These are phyloP conservation scores for Lysiphlebus fabarum DNA, from an alignment of 1,140 invertebrate genomes.

Conservation along the genomic window DNA sequence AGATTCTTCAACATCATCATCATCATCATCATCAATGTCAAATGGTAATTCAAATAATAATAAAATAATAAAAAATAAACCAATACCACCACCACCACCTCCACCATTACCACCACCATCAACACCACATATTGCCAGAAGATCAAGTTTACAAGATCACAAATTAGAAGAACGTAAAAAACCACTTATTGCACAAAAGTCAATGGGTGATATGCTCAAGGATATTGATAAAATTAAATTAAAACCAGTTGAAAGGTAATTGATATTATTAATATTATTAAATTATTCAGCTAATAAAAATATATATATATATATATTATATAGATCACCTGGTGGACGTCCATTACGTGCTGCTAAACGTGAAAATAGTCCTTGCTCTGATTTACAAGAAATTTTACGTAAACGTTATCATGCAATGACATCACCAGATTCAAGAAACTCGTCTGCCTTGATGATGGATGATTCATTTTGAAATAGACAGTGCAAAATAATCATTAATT, in stretches of 20 bases:
- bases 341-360: slow-evolving; percentile 41
- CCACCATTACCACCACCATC: slow-evolving; percentile 47
- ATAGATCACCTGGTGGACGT: slow-evolving; percentile 49
- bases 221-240: slow-evolving; percentile 49
- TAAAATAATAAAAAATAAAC: slow-evolving; percentile 25
- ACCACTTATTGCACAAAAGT: slow-evolving; percentile 41
- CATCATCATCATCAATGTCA: slow-evolving; percentile 20
- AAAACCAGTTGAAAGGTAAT: slow-evolving; percentile 46
- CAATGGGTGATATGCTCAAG: slow-evolving; percentile 47
- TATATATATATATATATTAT: slow-evolving; percentile 13
- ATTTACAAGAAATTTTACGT: slow-evolving; percentile 51
- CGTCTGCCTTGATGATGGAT: slow-evolving; percentile 39
- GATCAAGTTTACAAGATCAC: slow-evolving; percentile 53
- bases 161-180: slow-evolving; percentile 46
- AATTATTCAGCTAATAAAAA: neutral
- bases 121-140: slow-evolving; percentile 50
- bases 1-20: slow-evolving; percentile 36
- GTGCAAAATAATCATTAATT: neutral
- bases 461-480: slow-evolving; percentile 39
- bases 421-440: slow-evolving; percentile 46
- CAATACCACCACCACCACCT: slow-evolving; percentile 36
- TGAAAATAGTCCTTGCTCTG: slow-evolving; percentile 52
- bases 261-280: slow-evolving; percentile 7
- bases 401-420: slow-evolving; percentile 47
- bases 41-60: slow-evolving; percentile 20